Percentiles rank a stretch among this genome's conserved stretches.
Conservation (phyloP, 2,797 vertebrate species). For the Lepilemur septentrionalis region DNA sequence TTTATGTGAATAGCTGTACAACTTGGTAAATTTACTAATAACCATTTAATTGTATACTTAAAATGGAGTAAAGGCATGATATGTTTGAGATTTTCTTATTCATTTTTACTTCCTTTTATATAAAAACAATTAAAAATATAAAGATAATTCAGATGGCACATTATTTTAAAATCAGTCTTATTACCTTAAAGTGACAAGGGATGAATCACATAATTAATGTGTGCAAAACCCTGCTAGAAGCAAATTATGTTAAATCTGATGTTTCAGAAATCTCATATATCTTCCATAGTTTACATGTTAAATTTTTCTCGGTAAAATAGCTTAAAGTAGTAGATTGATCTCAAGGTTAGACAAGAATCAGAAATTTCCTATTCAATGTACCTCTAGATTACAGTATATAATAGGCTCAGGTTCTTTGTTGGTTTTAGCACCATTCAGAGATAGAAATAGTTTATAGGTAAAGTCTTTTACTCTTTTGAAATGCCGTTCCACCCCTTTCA, state of each 20-base stretch:
- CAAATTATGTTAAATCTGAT: constrained; percentile 5
- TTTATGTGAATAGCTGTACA: too few species aligned
- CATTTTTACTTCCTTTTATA: not conserved
- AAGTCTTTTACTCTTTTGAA: not conserved
- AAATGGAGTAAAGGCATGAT: too few species aligned
- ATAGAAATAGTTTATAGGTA: not conserved
- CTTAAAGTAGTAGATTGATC: not conserved
- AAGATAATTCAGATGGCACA: not conserved
- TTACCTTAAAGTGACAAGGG: not conserved
- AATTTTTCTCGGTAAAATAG: not conserved
- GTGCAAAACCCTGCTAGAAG: not conserved
- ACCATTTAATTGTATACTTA: too few species aligned
- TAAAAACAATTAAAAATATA: constrained; percentile 11
- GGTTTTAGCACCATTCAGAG: not conserved
- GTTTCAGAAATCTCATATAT: not conserved
- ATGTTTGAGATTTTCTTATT: too few species aligned
- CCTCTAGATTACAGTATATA: not conserved
- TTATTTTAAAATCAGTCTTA: constrained; percentile 15
- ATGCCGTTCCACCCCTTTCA: not conserved
- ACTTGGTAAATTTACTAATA: too few species aligned
- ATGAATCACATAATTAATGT: constrained; percentile 34
- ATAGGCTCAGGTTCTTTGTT: not conserved
- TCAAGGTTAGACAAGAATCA: not conserved
- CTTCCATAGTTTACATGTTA: not conserved
- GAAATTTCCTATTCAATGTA: not conserved